Conservation (phyloP, 1,140 invertebrate genomes). For the Cydia strobilella region DNA sequence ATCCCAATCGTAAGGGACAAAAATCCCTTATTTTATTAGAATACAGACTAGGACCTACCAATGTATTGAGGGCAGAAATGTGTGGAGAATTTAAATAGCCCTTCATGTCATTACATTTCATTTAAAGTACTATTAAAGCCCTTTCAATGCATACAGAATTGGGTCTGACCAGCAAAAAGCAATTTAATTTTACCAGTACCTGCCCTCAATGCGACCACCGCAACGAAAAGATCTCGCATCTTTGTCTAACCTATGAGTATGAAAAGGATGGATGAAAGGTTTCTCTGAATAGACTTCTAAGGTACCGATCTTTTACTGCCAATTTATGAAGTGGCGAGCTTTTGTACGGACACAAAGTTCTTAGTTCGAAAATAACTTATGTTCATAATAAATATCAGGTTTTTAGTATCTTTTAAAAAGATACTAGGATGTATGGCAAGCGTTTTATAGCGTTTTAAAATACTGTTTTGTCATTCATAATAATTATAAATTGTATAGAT, state of each 20-base stretch:
- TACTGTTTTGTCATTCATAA: conserved; percentile 10
- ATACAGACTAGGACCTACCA: not conserved
- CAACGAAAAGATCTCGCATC: not conserved
- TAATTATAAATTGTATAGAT: not conserved
- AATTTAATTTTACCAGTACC: not conserved
- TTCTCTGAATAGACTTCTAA: conserved; percentile 17
- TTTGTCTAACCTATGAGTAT: not conserved
- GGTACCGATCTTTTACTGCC: conserved; percentile 12
- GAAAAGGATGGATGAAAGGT: not conserved
- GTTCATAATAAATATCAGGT: not conserved
- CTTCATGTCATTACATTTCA: not conserved
- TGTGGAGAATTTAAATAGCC: not conserved
- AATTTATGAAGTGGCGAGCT: conserved; percentile 8
- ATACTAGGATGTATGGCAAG: not conserved
- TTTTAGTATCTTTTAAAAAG: not conserved
- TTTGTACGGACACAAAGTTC: not conserved
- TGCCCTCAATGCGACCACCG: conserved; percentile 1
- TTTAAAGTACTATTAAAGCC: not conserved
- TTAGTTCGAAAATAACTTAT: not conserved
- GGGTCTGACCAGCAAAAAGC: not conserved
- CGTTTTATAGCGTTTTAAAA: not conserved
- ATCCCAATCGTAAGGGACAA: no score
- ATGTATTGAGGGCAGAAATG: not conserved
- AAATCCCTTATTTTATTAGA: no score
- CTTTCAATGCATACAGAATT: conserved; percentile 9